Evolutionary conservation across 1,140 invertebrate species (phyloP).

Genomic region (Idris sp.): DNA sequence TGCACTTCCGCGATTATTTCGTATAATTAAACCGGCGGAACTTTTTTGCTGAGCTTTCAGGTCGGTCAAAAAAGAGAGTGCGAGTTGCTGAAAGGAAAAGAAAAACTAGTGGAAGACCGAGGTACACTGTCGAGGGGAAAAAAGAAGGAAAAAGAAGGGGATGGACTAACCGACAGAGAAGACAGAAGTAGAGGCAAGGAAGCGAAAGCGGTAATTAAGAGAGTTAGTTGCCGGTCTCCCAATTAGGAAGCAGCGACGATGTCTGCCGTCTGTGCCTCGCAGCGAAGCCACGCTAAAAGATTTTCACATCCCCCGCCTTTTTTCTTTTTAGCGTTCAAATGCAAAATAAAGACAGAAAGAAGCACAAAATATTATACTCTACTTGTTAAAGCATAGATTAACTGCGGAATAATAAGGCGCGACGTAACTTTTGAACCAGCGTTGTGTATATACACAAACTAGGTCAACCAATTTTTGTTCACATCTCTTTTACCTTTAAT

Average conservation of each 20-base stretch:
- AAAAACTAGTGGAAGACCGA: conserved; percentile 40
- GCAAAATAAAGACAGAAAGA: conserved; percentile 6
- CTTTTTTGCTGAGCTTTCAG: conserved; percentile 67
- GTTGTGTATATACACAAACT: no score
- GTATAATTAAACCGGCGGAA: conserved; percentile 77
- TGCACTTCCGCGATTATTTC: conserved; percentile 74
- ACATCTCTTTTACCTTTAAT: no score
- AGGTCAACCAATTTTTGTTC: conserved; percentile 2
- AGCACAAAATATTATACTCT: conserved; percentile 9
- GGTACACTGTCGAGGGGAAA: conserved; percentile 35
- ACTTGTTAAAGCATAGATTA: conserved; percentile 23
- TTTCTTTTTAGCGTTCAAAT: conserved; percentile 15
- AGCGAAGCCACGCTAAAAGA: conserved; percentile 69
- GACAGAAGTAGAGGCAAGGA: conserved; percentile 67
- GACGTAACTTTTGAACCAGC: conserved; percentile 4
- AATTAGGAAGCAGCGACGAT: conserved; percentile 74
- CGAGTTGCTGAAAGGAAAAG: conserved; percentile 46
- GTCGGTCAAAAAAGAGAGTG: conserved; percentile 38
- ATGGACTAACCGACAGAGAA: conserved; percentile 56
- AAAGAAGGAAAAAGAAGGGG: conserved; percentile 60
- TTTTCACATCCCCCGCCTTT: conserved; percentile 3
- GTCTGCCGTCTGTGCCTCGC: conserved; percentile 69
- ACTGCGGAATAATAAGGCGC: conserved; percentile 21
- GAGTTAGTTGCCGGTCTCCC: conserved; percentile 78
- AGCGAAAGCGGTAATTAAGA: conserved; percentile 78